phyloP scores from a whole-genome alignment of 2,797 vertebrate genomes.

The Trichosurus vulpecula region DNA sequence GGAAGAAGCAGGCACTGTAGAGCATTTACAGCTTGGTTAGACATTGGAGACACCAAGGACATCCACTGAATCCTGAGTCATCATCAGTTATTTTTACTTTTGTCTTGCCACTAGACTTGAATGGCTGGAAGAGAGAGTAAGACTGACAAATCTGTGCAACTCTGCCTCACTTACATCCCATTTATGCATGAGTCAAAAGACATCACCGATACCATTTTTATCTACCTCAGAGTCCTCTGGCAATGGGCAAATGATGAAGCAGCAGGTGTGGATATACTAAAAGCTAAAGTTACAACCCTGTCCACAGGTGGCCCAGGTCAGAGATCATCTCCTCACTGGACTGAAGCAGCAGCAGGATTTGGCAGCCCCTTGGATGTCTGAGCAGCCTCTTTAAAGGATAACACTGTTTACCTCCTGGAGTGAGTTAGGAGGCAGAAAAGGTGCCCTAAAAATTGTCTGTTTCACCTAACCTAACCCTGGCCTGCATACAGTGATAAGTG shows the following conservation, averaged over 20 bases:
- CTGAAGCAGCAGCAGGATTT: neutral
- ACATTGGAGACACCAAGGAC: neutral
- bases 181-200: neutral
- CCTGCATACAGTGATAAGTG: too few species aligned
- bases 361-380: neutral
- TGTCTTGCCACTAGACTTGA: neutral
- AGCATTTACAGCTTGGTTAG: neutral
- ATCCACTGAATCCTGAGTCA: neutral
- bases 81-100: neutral
- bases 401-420: too few species aligned
- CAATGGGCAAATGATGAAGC: neutral
- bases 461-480: too few species aligned
- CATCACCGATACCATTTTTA: neutral
- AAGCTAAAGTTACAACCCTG: neutral
- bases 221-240: neutral
- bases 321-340: fast-evolving
- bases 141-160: neutral
- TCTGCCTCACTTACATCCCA: neutral
- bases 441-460: too few species aligned
- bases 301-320: neutral
- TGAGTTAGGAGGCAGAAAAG: too few species aligned
- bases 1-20: neutral
- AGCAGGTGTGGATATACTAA: neutral
- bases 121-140: neutral
- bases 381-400: neutral